Conservation (phyloP, 2,113 vertebrate species). For the Cygnus atratus region DNA sequence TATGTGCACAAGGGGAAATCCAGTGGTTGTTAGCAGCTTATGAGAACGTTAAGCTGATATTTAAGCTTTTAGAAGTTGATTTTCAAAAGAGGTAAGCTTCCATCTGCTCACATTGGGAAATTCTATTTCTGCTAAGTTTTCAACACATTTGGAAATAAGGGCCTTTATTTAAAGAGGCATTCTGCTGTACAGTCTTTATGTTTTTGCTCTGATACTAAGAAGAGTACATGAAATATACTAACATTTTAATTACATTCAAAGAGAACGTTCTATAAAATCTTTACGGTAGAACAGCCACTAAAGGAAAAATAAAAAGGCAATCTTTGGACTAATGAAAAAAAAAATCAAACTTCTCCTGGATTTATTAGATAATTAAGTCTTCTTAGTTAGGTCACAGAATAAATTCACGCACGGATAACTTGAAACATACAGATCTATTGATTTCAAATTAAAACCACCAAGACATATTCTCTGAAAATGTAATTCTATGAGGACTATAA, state of each 20-base stretch:
- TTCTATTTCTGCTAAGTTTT: not conserved
- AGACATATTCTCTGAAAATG: not conserved
- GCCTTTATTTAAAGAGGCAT: not conserved
- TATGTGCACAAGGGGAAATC: not conserved
- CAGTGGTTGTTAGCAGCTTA: not conserved
- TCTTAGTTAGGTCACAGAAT: not conserved
- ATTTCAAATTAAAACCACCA: not conserved
- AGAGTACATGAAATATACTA: not conserved
- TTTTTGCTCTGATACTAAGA: not conserved
- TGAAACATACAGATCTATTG: not conserved
- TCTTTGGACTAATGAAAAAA: not conserved
- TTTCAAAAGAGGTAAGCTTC: not conserved
- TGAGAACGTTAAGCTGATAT: not conserved
- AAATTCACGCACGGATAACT: not conserved
- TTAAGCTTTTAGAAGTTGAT: not conserved
- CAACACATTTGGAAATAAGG: not conserved
- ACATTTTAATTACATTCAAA: not conserved
- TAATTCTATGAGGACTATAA: not conserved
- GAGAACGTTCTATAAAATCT: not conserved
- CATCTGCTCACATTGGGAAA: not conserved
- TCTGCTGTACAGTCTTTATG: not conserved
- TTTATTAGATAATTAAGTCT: not conserved
- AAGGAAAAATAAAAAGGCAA: not conserved
- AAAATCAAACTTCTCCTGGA: not conserved
- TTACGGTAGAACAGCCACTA: not conserved